Conservation (phyloP, 2,113 vertebrate species). For the Colius striatus region DNA sequence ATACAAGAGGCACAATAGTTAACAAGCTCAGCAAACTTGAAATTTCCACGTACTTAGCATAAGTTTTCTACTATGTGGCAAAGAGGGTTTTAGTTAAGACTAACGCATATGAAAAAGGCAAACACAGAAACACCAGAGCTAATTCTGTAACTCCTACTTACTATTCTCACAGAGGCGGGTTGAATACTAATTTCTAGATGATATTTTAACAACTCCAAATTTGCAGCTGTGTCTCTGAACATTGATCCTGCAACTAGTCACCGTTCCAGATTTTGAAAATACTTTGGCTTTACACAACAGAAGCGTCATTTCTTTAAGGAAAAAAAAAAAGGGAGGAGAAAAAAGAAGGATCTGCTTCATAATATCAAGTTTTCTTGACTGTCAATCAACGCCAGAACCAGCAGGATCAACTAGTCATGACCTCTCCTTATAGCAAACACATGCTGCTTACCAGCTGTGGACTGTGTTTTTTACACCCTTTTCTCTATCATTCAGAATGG, state of each 20-base stretch:
- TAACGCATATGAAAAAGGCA: slow-evolving; percentile 3
- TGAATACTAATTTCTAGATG: slow-evolving; percentile 38
- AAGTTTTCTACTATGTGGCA: slow-evolving; percentile 11
- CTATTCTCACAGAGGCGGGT: not conserved
- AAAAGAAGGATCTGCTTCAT: slow-evolving; percentile 47
- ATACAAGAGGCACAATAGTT: not conserved
- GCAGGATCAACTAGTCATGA: slow-evolving; percentile 84
- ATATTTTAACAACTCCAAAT: slow-evolving; percentile 22
- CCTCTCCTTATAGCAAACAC: slow-evolving; percentile 80
- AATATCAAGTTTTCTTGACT: slow-evolving; percentile 76
- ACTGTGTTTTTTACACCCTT: slow-evolving; percentile 79
- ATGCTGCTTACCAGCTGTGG: slow-evolving; percentile 86
- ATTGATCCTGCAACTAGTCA: not conserved
- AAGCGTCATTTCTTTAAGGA: not conserved
- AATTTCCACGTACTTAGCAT: slow-evolving; percentile 21
- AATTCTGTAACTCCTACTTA: slow-evolving; percentile 16
- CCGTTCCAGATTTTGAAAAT: not conserved
- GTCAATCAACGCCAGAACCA: slow-evolving; percentile 82
- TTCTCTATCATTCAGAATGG: slow-evolving; percentile 81
- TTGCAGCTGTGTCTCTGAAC: slow-evolving; percentile 7
- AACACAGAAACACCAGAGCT: not conserved
- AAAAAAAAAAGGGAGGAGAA: accelerated
- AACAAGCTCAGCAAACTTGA: slow-evolving; percentile 29
- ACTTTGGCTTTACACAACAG: not conserved
- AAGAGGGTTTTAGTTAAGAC: slow-evolving; percentile 21